Evolutionary conservation across 2,888 invertebrate species (phyloP), one percentile per base, ranked within the genome.

Genomic region (Ceratothoa steindachneri): DNA sequence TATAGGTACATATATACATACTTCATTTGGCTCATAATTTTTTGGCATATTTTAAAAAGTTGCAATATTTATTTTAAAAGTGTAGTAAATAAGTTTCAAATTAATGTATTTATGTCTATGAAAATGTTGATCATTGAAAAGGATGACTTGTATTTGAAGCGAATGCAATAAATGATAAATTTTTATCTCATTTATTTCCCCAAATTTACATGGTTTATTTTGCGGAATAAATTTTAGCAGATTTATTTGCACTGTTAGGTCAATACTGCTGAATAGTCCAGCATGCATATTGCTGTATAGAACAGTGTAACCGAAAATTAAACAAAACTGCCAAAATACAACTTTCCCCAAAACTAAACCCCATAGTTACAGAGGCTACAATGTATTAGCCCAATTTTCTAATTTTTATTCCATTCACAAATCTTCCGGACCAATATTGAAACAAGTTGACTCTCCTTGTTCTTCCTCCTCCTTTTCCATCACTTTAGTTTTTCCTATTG

Each of bases 361-460:
- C 5, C 41, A 41, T 41, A 41, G 5, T 41, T 41, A 5, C 5
- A 15, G 7, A 41, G 60, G 24, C 60, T 24, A 60, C 60, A 60
- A 60, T 3, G 3, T 60, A 60, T 60, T 2, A n/a, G 60, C 60
- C 27, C 60, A n/a, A 60, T 60, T 60, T 60, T 60, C 60, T 60
- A 60, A 60, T 60, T 60, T 60, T 60, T 60, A 60, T 24, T 60
- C 60, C 60, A 24, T 12, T 12, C 60, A 60, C 60, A 60, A 24
- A 60, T 60, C 60, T 60, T 24, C 12, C 19, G 27, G 24, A 24
- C 60, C n/a, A 60, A 60, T 60, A 60, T 60, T 60, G 60, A 7
- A 60, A 60, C 3, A 24, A 60, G 60, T 7, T 60, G 9, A 60
- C 41, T 68, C 22, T 68, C 41, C 41, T 15, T 12, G 22, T 68